Conservation (phyloP, 2,797 vertebrate species). For the Otus scops region DNA sequence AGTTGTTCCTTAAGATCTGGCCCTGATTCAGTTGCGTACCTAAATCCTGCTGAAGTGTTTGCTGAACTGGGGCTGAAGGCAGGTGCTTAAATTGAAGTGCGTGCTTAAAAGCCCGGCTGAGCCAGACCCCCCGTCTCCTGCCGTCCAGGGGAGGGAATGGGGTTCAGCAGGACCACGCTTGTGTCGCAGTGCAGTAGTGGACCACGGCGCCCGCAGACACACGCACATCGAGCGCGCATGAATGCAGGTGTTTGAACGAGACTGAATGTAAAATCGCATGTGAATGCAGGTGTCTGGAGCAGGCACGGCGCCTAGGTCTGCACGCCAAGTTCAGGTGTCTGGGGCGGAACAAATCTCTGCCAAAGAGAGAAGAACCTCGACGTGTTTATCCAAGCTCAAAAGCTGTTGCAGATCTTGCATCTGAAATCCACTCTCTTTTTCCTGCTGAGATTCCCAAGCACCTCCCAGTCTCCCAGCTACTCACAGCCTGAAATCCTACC, state of each 20-base stretch:
- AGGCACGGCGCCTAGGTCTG: not conserved
- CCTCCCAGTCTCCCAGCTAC: conserved; percentile 42
- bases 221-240: not conserved
- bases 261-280: not conserved
- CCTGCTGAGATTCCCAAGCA: conserved; percentile 43
- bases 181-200: not conserved
- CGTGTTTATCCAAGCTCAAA: not conserved
- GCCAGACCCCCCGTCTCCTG: not conserved
- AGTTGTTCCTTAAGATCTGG: not conserved
- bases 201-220: fast-evolving
- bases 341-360: not conserved
- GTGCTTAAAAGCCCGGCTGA: not conserved
- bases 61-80: not conserved
- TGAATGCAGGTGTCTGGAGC: not conserved
- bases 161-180: fast-evolving
- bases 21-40: not conserved
- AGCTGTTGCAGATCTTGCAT: not conserved
- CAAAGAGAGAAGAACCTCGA: not conserved
- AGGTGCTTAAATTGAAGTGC: not conserved
- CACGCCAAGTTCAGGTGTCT: not conserved
- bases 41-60: not conserved
- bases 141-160: not conserved
- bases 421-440: not conserved
- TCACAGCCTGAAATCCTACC: not conserved
- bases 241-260: not conserved